Evolutionary conservation across 2,888 invertebrate species (phyloP).

Genomic region (Dichetophora obliterata): DNA sequence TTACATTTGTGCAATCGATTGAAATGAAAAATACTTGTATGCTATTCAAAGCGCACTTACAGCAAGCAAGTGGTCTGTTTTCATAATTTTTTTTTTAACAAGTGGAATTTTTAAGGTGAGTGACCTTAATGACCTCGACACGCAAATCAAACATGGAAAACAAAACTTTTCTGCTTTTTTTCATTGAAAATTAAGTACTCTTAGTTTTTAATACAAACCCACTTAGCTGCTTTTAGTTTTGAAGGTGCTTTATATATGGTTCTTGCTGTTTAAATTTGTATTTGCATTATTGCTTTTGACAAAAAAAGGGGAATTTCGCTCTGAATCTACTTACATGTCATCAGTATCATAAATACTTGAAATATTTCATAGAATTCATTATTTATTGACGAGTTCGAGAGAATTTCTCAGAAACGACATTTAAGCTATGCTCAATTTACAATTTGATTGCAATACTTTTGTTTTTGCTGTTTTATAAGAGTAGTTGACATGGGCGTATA

Average conservation of each 20-base stretch:
- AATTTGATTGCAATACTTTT: background rate
- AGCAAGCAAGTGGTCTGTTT: background rate
- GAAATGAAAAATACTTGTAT: background rate
- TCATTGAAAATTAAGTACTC: no score
- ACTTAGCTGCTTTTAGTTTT: background rate
- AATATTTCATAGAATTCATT: background rate
- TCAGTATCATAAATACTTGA: background rate
- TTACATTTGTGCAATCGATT: background rate
- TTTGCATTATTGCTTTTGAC: background rate
- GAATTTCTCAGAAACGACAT: background rate
- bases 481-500: no score
- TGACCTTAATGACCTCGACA: no score
- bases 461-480: constrained; percentile 5
- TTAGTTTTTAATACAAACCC: background rate
- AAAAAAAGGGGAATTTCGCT: constrained; percentile 11
- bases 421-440: background rate
- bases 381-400: background rate
- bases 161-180: no score
- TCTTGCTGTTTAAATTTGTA: no score
- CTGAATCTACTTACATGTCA: background rate
- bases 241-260: background rate
- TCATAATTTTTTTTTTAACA: background rate
- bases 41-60: background rate
- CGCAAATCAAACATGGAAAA: no score
- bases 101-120: background rate